A percentile compares a stretch with the other conserved stretches of the same genome.
Evolutionary conservation across 2,797 vertebrate genomes (phyloP).

Genomic region (Onychomys leucogaster): DNA sequence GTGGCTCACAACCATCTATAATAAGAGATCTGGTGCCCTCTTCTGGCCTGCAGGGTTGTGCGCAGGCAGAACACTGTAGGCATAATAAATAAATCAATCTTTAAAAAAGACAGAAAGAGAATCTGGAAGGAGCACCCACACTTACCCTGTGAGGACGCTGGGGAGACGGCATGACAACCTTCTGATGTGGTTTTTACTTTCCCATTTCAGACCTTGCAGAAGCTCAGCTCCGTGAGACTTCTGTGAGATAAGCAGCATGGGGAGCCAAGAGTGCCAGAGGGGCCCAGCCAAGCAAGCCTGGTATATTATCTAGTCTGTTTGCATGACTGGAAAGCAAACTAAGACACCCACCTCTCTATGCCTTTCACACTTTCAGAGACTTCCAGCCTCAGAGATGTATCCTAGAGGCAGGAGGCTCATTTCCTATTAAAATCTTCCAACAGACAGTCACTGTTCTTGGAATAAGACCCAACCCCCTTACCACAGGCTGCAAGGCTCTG

Average conservation of each 20-base stretch:
- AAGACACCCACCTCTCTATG: not conserved
- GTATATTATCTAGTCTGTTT: not conserved
- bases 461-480: conserved; percentile 13
- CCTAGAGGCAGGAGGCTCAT: not conserved
- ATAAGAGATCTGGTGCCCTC: too few species aligned
- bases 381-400: not conserved
- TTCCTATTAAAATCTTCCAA: not conserved
- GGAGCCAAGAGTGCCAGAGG: not conserved
- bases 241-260: accelerated
- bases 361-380: not conserved
- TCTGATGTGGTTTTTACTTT: not conserved
- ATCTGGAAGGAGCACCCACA: not conserved
- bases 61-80: too few species aligned
- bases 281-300: not conserved
- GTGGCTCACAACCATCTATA: too few species aligned
- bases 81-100: too few species aligned
- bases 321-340: not conserved
- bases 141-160: not conserved
- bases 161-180: not conserved
- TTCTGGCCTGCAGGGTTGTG: too few species aligned
- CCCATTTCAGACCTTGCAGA: not conserved
- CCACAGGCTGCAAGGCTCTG: not conserved
- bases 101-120: too few species aligned
- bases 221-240: not conserved
- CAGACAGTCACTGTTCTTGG: not conserved